phyloP scores from a whole-genome alignment of 1,140 invertebrate species.

The Leucophenga varia region DNA sequence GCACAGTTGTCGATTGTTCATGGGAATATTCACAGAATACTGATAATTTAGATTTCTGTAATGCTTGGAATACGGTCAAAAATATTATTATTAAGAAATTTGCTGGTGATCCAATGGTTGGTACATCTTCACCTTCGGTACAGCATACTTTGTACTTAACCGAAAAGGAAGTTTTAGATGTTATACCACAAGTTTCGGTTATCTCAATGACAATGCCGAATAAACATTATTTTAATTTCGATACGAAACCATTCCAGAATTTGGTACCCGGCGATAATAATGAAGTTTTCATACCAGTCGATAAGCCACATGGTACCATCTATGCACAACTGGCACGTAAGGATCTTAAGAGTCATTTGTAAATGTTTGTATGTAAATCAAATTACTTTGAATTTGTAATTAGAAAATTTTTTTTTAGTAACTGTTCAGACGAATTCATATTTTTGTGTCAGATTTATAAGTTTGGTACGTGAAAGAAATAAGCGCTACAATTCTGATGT shows the following conservation, averaged over 20 bases:
- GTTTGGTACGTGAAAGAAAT: no score
- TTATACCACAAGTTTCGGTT: conserved; percentile 63
- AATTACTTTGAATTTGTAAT: no score
- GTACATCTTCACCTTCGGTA: conserved; percentile 69
- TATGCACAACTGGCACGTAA: conserved; percentile 65
- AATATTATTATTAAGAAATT: conserved; percentile 70
- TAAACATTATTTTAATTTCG: conserved; percentile 71
- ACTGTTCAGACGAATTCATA: no score
- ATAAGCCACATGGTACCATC: conserved; percentile 71
- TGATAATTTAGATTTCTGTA: conserved; percentile 64
- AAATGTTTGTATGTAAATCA: no score
- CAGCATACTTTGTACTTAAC: conserved; percentile 71
- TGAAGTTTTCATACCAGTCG: no score
- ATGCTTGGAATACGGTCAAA: conserved; percentile 65
- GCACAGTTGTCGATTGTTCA: conserved; percentile 67
- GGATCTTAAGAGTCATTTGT: conserved; percentile 49
- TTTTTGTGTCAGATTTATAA: no score
- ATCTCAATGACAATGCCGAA: conserved; percentile 74
- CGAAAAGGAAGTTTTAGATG: conserved; percentile 65
- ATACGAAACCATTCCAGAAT: conserved; percentile 67
- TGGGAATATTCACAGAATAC: conserved; percentile 69
- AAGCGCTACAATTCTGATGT: no score
- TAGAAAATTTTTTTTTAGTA: no score
- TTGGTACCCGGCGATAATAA: conserved; percentile 62
- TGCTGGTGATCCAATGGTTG: conserved; percentile 65